A percentile compares a stretch with the other conserved stretches of the same genome.
phyloP scores from a whole-genome alignment of 64 coral and sea anemone species.

The Montipora capricornis region DNA sequence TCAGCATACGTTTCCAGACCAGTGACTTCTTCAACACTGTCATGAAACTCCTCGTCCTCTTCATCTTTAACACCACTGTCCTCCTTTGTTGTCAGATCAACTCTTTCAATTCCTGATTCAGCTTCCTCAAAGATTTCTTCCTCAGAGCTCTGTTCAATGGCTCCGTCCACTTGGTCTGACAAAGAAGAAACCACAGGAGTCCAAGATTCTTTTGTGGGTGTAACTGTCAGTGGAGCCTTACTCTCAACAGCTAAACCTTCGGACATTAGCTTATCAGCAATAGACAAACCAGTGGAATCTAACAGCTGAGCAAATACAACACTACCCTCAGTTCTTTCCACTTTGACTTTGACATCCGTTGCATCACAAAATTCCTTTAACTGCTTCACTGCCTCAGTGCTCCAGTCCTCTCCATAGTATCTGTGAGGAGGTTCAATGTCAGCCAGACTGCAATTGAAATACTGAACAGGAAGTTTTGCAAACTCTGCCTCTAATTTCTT shows the following conservation, averaged over 20 bases:
- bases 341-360: not conserved
- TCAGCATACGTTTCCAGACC: not conserved
- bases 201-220: not conserved
- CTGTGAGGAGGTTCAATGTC: conserved; percentile 20
- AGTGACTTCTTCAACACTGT: conserved; percentile 7
- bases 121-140: conserved; percentile 25
- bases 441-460: conserved; percentile 7
- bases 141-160: conserved; percentile 28
- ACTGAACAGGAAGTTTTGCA: conserved; percentile 59
- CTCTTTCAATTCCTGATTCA: conserved; percentile 21
- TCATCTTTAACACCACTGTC: not conserved
- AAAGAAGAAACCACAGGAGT: not conserved
- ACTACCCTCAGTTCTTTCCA: conserved; percentile 3
- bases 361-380: conserved; percentile 37
- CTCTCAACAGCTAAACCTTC: conserved; percentile 4
- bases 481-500: conserved; percentile 52
- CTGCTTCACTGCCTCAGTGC: not conserved
- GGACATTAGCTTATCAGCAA: not conserved
- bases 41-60: conserved; percentile 26
- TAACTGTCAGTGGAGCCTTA: not conserved
- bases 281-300: conserved; percentile 8
- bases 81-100: not conserved
- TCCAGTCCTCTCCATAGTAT: conserved; percentile 49
- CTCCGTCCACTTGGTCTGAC: not conserved
- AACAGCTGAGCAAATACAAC: not conserved